Evolutionary conservation across 2,113 vertebrate species (phyloP).

Genomic region (Brienomyrus brachyistius): DNA sequence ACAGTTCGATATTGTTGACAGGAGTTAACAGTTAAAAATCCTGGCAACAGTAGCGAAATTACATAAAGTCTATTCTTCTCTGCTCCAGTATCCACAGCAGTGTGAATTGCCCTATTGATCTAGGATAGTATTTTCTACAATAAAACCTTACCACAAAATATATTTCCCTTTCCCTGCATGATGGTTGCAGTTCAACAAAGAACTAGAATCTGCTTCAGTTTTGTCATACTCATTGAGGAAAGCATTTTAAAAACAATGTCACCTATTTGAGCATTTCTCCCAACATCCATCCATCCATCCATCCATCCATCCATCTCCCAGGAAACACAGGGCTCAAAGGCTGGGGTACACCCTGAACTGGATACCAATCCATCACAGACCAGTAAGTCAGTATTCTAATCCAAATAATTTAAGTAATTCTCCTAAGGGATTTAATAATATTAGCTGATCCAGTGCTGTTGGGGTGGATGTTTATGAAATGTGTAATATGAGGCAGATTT

Average conservation of each 20-base stretch:
- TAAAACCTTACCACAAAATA: slow-evolving; percentile 8
- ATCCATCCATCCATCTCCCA: not conserved
- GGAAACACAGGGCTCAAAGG: not conserved
- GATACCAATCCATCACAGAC: not conserved
- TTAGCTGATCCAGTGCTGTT: not conserved
- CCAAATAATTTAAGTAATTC: not conserved
- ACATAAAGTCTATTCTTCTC: not conserved
- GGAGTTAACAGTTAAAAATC: not conserved
- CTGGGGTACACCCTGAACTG: not conserved
- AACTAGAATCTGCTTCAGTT: not conserved
- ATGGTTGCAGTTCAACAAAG: not conserved
- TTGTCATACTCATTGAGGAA: not conserved
- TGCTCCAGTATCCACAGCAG: not conserved
- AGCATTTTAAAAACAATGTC: not conserved
- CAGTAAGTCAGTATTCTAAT: not conserved
- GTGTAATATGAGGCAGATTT: not conserved
- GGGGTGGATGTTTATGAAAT: not conserved
- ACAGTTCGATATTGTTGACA: not conserved
- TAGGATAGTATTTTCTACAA: slow-evolving; percentile 1
- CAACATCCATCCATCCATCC: not conserved
- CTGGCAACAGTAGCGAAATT: not conserved
- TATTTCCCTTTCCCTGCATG: not conserved
- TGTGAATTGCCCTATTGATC: slow-evolving; percentile 16
- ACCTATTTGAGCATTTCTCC: not conserved
- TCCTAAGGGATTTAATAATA: not conserved